These are phyloP conservation scores for Epizoanthus illoricatus DNA, from an alignment of 92 coral and sea anemone species.

Conservation along the genomic window DNA sequence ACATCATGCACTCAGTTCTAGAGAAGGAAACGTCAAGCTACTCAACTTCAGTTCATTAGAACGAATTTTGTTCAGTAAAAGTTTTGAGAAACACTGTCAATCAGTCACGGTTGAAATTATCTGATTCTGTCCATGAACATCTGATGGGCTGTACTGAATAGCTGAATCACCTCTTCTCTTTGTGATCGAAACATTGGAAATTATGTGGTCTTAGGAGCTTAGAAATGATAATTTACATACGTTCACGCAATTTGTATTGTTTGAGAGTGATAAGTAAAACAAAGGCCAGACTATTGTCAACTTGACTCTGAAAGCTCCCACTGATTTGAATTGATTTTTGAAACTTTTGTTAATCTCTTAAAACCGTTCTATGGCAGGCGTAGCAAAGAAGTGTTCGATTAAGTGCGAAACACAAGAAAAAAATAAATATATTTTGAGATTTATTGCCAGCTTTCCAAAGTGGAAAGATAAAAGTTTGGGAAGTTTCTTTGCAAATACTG, in stretches of 20 bases:
- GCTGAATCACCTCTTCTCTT: neutral
- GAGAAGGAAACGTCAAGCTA: too few species aligned
- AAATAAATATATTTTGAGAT: neutral
- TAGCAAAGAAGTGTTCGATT: neutral
- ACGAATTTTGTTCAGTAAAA: too few species aligned
- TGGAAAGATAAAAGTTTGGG: neutral
- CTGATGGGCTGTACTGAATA: neutral
- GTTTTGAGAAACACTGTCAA: too few species aligned
- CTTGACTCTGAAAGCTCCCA: neutral
- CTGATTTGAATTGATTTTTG: neutral
- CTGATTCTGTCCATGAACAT: too few species aligned
- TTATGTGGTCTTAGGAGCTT: neutral
- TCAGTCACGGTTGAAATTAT: too few species aligned
- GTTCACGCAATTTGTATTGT: neutral
- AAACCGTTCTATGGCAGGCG: neutral
- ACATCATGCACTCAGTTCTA: too few species aligned
- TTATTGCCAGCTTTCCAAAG: neutral
- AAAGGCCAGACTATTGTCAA: neutral
- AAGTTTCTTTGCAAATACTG: neutral
- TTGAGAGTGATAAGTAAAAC: conserved; percentile 14
- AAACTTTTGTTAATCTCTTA: neutral
- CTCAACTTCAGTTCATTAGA: too few species aligned
- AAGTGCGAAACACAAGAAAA: neutral
- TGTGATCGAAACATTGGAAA: neutral
- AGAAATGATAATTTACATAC: neutral